These are phyloP conservation scores for Hydriomena furcata DNA, from an alignment of 2,888 invertebrate genomes.

Conservation along the genomic window DNA sequence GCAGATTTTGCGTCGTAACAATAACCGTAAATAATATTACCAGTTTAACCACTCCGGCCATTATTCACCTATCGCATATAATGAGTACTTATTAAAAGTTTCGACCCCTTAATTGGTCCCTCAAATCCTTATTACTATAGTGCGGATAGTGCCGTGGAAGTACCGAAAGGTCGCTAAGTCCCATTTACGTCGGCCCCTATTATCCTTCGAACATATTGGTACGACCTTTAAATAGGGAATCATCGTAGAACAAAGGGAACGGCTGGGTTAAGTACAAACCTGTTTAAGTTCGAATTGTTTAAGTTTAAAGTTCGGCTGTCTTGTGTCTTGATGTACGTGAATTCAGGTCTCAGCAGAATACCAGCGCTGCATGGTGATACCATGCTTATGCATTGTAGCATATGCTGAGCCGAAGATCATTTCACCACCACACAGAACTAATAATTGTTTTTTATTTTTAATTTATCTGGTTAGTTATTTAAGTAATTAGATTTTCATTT, in stretches of 20 bases:
- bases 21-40: constrained; percentile 41
- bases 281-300: too few species aligned
- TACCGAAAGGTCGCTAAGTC: constrained; percentile 60
- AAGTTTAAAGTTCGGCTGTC: too few species aligned
- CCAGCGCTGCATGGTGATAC: too few species aligned
- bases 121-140: constrained; percentile 63
- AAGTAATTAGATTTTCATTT: too few species aligned
- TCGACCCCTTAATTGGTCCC: constrained; percentile 65
- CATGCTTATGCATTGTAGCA: too few species aligned
- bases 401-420: too few species aligned
- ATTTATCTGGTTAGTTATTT: too few species aligned
- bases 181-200: constrained; percentile 70
- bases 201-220: constrained; percentile 71
- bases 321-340: too few species aligned
- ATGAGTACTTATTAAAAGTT: constrained; percentile 78
- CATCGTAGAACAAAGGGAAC: constrained; percentile 19
- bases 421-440: too few species aligned
- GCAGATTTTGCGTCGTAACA: constrained; percentile 38
- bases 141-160: constrained; percentile 35
- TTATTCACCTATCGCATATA: constrained; percentile 24
- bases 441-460: too few species aligned
- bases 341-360: too few species aligned
- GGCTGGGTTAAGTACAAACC: neutral
- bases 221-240: constrained; percentile 68
- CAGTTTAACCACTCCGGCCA: constrained; percentile 26